Percentiles rank a stretch among this genome's conserved stretches.
phyloP scores from a whole-genome alignment of 2,888 invertebrate genomes.

The Diadegma fenestrale region DNA sequence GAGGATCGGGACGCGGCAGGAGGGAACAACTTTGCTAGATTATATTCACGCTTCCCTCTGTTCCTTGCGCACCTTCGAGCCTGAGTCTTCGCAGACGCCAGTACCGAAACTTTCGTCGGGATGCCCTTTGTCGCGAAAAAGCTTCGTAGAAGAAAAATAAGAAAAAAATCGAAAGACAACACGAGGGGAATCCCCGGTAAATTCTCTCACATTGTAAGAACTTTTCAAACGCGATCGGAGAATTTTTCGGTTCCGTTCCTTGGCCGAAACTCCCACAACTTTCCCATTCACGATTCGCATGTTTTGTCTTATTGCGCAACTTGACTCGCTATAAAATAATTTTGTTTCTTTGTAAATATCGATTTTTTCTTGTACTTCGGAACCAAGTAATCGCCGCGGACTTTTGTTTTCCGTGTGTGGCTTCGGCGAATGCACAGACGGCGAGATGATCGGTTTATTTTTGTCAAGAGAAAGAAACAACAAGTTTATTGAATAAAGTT shows the following conservation, averaged over 20 bases:
- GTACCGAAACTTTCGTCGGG: slow-evolving; percentile 24
- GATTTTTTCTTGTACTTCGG: background rate
- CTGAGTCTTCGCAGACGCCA: background rate
- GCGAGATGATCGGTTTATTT: background rate
- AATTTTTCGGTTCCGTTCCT: slow-evolving; percentile 6
- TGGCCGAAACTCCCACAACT: background rate
- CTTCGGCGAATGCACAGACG: background rate
- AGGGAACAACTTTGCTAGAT: slow-evolving; percentile 15
- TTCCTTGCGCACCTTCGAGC: slow-evolving; percentile 15
- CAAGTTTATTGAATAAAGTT: slow-evolving; percentile 11
- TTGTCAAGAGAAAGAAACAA: background rate
- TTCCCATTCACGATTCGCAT: background rate
- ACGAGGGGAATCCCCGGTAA: background rate
- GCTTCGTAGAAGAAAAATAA: slow-evolving; percentile 9
- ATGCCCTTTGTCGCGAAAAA: slow-evolving; percentile 19
- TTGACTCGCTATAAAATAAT: background rate
- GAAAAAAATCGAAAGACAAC: slow-evolving; percentile 7
- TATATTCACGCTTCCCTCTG: slow-evolving; percentile 26
- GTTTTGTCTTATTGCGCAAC: background rate
- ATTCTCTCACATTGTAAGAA: slow-evolving; percentile 22
- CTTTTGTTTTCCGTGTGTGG: background rate
- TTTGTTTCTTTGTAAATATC: background rate
- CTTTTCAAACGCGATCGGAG: slow-evolving; percentile 38
- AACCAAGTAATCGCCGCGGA: background rate
- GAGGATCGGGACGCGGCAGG: background rate